Percentiles rank a stretch among this genome's conserved stretches.
Conservation (phyloP, 2,113 vertebrate genomes). For the Trichechus manatus region DNA sequence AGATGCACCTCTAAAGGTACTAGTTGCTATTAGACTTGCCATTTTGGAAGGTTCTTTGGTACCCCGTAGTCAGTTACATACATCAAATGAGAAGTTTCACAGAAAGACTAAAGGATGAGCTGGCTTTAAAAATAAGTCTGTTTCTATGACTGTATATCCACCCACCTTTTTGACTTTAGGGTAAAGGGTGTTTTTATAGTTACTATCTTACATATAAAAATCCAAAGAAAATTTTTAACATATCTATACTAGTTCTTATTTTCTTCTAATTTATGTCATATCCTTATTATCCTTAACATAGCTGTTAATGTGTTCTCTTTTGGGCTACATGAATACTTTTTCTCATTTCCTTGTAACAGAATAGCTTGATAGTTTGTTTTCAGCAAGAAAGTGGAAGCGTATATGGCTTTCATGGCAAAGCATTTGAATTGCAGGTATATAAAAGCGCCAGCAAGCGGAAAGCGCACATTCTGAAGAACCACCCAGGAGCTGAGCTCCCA, state of each 20-base stretch:
- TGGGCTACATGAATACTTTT: not conserved
- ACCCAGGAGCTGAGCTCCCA: slow-evolving; percentile 96
- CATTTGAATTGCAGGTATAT: slow-evolving; percentile 91
- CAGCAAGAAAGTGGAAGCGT: not conserved
- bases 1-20: not conserved
- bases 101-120: not conserved
- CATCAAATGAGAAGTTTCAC: not conserved
- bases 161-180: not conserved
- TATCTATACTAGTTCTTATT: slow-evolving; percentile 6
- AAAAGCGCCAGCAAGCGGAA: slow-evolving; percentile 99
- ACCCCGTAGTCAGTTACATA: not conserved
- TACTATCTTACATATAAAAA: not conserved
- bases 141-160: not conserved
- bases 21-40: not conserved
- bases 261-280: slow-evolving; percentile 18
- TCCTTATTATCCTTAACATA: not conserved
- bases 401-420: not conserved
- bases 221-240: not conserved
- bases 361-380: not conserved
- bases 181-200: not conserved
- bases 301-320: slow-evolving; percentile 19
- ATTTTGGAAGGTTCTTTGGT: not conserved
- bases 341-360: not conserved
- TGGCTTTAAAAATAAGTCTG: not conserved
- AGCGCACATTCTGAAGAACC: slow-evolving; percentile 99